Conservation (phyloP, 2,888 invertebrate species). For the Rhogogaster chlorosoma region DNA sequence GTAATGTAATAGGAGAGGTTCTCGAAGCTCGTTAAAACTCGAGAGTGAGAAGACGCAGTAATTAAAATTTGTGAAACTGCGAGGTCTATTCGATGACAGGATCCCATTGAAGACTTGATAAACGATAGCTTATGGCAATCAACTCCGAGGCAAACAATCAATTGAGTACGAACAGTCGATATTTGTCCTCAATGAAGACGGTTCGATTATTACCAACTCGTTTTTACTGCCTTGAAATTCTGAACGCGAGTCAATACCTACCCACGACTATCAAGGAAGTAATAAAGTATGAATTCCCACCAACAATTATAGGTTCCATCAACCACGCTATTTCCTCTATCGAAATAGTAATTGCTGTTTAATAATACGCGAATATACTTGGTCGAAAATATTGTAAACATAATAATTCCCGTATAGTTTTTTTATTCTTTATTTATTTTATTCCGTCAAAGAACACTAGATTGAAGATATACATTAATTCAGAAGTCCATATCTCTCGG, state of each 20-base stretch:
- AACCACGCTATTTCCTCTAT: background rate
- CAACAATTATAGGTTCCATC: constrained; percentile 13
- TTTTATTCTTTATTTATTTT: background rate
- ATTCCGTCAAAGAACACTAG: background rate
- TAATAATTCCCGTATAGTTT: background rate
- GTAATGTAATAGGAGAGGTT: background rate
- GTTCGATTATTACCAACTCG: constrained; percentile 22
- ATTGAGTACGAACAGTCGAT: background rate
- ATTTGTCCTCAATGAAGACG: background rate
- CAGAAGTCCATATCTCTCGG: background rate
- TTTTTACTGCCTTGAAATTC: constrained; percentile 30
- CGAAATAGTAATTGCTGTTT: background rate
- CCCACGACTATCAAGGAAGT: constrained; percentile 29
- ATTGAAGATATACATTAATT: background rate
- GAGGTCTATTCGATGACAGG: background rate
- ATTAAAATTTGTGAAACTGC: background rate
- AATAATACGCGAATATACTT: background rate
- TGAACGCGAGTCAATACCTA: background rate
- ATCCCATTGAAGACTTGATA: background rate
- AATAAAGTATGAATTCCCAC: background rate
- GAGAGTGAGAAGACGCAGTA: background rate
- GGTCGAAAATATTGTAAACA: background rate
- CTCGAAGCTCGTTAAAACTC: background rate
- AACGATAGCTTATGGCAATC: background rate
- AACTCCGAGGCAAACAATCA: background rate